phyloP scores from a whole-genome alignment of 1,140 invertebrate species.

The Anastatus disparis region DNA sequence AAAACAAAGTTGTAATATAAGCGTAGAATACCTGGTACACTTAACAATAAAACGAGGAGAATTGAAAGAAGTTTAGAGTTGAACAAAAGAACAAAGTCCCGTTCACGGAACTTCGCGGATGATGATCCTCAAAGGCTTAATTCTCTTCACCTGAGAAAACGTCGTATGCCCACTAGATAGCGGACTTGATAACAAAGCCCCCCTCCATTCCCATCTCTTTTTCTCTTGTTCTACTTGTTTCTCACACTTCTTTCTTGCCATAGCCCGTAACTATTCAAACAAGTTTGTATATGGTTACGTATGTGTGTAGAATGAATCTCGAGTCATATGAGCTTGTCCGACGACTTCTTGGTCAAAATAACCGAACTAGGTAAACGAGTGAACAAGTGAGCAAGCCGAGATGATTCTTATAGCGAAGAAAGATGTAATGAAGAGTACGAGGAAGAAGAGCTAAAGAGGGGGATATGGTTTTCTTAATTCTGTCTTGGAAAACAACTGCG shows the following conservation, averaged over 20 bases:
- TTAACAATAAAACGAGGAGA: no score
- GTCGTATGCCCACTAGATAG: slow-evolving; percentile 24
- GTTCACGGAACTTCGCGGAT: slow-evolving; percentile 28
- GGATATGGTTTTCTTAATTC: slow-evolving; percentile 36
- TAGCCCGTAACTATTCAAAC: no score
- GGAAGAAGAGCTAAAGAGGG: neutral
- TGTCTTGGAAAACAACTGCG: slow-evolving; percentile 29
- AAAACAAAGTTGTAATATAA: no score
- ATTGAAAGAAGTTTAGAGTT: no score
- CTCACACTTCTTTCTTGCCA: neutral
- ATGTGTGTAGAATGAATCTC: slow-evolving; percentile 27
- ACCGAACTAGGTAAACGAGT: slow-evolving; percentile 3
- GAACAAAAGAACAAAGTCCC: no score
- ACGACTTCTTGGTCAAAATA: slow-evolving; percentile 30
- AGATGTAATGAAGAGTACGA: no score
- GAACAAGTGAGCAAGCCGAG: slow-evolving; percentile 3
- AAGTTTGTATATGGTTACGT: slow-evolving; percentile 27
- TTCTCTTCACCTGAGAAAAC: slow-evolving; percentile 35
- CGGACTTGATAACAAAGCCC: slow-evolving; percentile 20
- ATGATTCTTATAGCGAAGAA: slow-evolving; percentile 25
- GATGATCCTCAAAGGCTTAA: slow-evolving; percentile 41
- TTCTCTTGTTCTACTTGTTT: neutral
- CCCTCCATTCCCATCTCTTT: neutral
- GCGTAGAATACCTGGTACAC: no score
- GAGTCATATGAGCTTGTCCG: slow-evolving; percentile 30